A percentile compares a stretch with the other conserved stretches of the same genome.
Conservation (phyloP, 2,113 vertebrate species). For the Aptenodytes forsteri region DNA sequence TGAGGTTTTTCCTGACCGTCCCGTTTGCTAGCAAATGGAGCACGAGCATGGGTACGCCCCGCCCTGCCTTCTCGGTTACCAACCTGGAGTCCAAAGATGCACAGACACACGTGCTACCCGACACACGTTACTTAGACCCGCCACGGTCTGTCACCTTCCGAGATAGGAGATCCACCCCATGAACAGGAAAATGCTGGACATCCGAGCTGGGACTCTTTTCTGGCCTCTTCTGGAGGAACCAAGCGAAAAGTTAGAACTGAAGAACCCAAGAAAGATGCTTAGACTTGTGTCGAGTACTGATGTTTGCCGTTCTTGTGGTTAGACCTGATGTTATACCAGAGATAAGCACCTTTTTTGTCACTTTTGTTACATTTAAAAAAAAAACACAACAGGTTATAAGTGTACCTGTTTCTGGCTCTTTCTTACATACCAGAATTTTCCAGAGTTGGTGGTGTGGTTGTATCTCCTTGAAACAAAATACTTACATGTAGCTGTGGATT, state of each 20-base stretch:
- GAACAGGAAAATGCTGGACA: too few relatives aligned
- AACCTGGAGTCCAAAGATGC: neutral
- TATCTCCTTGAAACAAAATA: neutral
- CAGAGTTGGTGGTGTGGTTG: neutral
- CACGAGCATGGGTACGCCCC: fast-evolving
- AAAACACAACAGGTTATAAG: neutral
- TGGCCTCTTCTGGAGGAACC: neutral
- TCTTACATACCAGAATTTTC: neutral
- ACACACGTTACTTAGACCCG: neutral
- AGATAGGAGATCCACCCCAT: neutral
- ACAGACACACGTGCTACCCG: fast-evolving
- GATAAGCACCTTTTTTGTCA: neutral
- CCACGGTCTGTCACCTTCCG: neutral
- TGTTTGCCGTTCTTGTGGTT: neutral
- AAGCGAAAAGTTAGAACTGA: neutral
- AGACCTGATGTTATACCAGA: neutral
- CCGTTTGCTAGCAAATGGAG: neutral
- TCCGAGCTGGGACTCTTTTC: fast-evolving
- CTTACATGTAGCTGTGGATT: neutral
- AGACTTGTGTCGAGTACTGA: fast-evolving
- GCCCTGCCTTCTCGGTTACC: neutral
- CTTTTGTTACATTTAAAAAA: neutral
- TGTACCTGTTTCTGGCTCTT: fast-evolving
- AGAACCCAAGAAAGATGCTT: neutral
- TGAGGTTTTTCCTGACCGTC: neutral